Evolutionary conservation across 2,113 vertebrate genomes (phyloP), one percentile per base, ranked within the genome.

Genomic region (Ancistrus triradiatus): DNA sequence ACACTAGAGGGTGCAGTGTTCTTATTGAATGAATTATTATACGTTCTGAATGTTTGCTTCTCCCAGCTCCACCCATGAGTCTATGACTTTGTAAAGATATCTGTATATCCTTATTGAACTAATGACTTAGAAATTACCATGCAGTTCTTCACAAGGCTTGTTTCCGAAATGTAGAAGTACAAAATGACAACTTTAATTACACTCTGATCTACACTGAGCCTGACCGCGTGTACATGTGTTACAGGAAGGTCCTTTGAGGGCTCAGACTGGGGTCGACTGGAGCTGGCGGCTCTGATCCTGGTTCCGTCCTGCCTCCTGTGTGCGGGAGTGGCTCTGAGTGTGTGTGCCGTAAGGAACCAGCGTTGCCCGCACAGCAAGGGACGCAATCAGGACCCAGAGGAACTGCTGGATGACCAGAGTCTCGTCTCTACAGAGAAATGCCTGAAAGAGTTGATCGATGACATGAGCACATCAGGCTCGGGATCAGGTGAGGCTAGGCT

Each of bases 381-480:
- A 58, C 87, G 74, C 74, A 83, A 83, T 1, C 87, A 87, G 60
- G 91, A 82, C 7, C 81, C 88, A 19, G 95, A 97, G 76, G 95
- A 98, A 7, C 81, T 87, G 0, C 81, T 91, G 2, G 87, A 91
- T 0, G 92, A 95, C 42, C 89, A 86, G 76, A 89, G 77, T 73
- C 79, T 93, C 25, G 84, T 83, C 53, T 84, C 80, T 47, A 51
- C 89, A 0, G 89, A 94, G 10, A 95, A 91, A 82, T 90, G 89
- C 8, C 90, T 99, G 21, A 91, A 88, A 84, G 95, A 98, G 18
- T 86, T 97, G 19, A 96, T 98, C 70, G 91, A 81, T 1, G 93
- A 98, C 71, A 92, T 96, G 87, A 95, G 91, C 0, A 93, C 93
- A 17, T 98, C 94, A 0, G 95, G 94, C 24, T 98, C 95, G 0